A percentile compares a stretch with the other conserved stretches of the same genome.
Evolutionary conservation across 2,113 vertebrate genomes (phyloP).

Genomic region (Psephotus haematonotus): DNA sequence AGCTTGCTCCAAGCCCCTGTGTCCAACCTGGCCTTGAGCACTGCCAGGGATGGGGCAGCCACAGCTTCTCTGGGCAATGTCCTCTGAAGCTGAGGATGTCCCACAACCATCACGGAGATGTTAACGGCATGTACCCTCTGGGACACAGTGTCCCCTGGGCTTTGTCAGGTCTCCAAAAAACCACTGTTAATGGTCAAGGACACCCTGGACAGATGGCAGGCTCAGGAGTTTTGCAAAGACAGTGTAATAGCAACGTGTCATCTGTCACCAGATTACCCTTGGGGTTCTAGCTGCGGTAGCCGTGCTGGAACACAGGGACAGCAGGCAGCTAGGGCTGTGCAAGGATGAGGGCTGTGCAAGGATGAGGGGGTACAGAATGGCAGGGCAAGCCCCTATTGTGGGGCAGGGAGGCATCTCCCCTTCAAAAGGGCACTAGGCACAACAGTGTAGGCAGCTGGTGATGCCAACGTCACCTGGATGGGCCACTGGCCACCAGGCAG

Average conservation of each 20-base stretch:
- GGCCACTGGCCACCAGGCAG: not conserved
- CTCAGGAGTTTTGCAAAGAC: not conserved
- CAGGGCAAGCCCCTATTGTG: not conserved
- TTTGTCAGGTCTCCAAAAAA: not conserved
- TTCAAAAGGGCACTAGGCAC: not conserved
- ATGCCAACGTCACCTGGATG: rapidly evolving
- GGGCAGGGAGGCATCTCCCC: not conserved
- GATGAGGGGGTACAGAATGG: not conserved
- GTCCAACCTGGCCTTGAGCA: not conserved
- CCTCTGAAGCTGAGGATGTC: not conserved
- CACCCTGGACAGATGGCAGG: not conserved
- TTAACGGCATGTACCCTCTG: not conserved
- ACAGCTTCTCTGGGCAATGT: not conserved
- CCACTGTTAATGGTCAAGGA: not conserved
- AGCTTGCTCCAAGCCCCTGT: not conserved
- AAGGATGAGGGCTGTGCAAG: not conserved
- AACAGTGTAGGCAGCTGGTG: rapidly evolving
- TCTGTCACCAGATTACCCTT: not conserved
- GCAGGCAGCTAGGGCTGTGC: not conserved
- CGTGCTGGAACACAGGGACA: not conserved
- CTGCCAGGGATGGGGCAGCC: not conserved
- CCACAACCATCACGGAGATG: not conserved
- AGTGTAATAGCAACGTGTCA: not conserved
- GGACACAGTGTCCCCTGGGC: not conserved
- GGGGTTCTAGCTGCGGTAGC: not conserved